Conservation (phyloP, 2,113 vertebrate genomes). For the Hepsetus odoe region DNA sequence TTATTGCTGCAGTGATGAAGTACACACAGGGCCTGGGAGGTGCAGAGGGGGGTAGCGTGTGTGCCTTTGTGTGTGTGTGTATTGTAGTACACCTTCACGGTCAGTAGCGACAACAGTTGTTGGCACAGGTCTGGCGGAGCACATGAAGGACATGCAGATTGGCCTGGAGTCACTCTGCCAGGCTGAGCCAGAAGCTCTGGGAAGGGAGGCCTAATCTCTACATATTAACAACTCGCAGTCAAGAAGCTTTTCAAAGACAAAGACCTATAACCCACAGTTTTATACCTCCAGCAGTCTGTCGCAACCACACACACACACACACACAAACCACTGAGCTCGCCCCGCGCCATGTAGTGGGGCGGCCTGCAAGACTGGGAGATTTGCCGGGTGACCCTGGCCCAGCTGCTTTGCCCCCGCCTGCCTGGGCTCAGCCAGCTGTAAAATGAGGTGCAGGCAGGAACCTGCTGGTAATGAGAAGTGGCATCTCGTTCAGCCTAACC, state of each 20-base stretch:
- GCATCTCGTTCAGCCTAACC: conserved; percentile 79
- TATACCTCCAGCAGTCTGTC: conserved; percentile 27
- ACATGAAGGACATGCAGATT: conserved; percentile 40
- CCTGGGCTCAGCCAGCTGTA: conserved; percentile 76
- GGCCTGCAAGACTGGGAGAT: conserved; percentile 68
- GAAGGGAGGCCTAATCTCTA: conserved; percentile 17
- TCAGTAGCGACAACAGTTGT: conserved; percentile 39
- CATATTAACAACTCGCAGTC: conserved; percentile 29
- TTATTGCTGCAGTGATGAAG: conserved; percentile 60
- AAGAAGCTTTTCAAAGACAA: background rate
- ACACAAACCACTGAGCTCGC: background rate
- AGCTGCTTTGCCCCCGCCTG: conserved; percentile 65
- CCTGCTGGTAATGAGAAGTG: conserved; percentile 80
- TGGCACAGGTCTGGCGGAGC: conserved; percentile 15
- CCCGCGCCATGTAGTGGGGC: conserved; percentile 66
- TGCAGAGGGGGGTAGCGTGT: background rate
- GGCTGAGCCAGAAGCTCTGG: conserved; percentile 16
- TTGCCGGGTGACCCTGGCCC: conserved; percentile 80
- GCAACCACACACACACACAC: conserved; percentile 22
- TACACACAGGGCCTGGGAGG: conserved; percentile 42
- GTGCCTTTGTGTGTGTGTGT: background rate
- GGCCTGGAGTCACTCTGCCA: conserved; percentile 40
- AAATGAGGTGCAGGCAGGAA: conserved; percentile 78
- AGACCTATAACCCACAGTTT: conserved; percentile 38
- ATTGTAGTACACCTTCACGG: conserved; percentile 51